Base-by-base conservation (phyloP, 2,113 vertebrate species). In the Malurus cyaneus region DNA sequence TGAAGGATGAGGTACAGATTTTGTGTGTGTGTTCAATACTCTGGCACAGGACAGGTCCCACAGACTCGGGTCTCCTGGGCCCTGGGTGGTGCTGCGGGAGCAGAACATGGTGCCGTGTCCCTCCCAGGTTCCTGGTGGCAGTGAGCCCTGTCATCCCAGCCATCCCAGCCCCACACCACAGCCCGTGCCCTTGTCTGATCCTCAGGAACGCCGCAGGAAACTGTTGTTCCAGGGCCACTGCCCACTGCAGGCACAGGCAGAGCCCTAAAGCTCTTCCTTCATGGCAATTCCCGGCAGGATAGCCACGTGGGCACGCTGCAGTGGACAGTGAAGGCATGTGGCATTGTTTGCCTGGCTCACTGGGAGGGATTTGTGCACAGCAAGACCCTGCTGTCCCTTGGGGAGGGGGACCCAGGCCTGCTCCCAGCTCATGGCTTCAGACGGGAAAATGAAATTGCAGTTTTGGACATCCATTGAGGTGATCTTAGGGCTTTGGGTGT, bases 121-220 rank as follows among this genome's bases (percentile, higher is more conserved):
- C 46, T 74, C 39, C 14, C 46, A 3, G 0, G 21, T 34, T 32
- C 25, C 53, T 42, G 50, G 32, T 62, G 70, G 17, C 18, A n/a
- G 39, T 4, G 42, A 80, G 44, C 36, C 12, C 61, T 34, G 46
- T 34, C n/a, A 32, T 46, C 61, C 41, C 64, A 18, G 36, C 23
- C 14, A 1, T 39, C 81, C 36, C 29, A 3, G 9, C 34, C 28
- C 59, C 9, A 0, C 17, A 24, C 47, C 0, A 2, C 36, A 52
- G 74, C 87, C 82, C 3, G 0, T 52, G 53, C 53, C 79, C 70
- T 6, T 0, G 3, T 8, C 34, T 34, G n/a, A 9, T 32, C 5
- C 6, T 2, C 36, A 34, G 42, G 13, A 26, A 18, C 2, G 1
- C 93, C 0, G 2, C 36, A 5, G 29, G 59, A 28, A 50, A 12